Conservation (phyloP, 2,797 vertebrate genomes). For the Fringilla coelebs region DNA sequence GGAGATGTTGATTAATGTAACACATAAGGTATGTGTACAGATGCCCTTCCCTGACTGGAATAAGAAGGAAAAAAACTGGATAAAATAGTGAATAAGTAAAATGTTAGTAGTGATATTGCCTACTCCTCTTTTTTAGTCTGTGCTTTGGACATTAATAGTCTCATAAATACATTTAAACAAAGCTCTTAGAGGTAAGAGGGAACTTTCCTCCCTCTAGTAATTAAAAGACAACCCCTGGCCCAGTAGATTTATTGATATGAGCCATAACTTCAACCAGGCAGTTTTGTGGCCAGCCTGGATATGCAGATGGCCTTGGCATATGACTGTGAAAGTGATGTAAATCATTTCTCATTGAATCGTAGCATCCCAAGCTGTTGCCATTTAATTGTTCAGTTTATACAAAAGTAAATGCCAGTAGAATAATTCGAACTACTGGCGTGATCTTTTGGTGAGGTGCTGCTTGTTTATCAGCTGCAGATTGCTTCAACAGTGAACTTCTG, state of each 20-base stretch:
- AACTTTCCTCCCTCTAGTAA: background rate
- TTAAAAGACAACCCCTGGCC: background rate
- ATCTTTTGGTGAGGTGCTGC: background rate
- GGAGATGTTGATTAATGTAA: background rate
- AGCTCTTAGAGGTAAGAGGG: background rate
- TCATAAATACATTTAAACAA: background rate
- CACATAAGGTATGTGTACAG: background rate
- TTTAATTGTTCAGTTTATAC: constrained; percentile 43
- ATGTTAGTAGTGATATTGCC: background rate
- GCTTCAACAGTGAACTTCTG: background rate
- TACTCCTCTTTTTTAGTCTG: background rate
- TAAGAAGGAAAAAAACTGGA: background rate
- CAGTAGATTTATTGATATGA: background rate
- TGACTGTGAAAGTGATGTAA: constrained; percentile 31
- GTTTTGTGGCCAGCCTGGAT: constrained; percentile 24
- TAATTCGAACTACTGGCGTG: background rate
- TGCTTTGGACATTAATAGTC: background rate
- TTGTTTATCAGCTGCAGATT: background rate
- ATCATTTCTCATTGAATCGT: constrained; percentile 31
- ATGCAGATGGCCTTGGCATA: constrained; percentile 53
- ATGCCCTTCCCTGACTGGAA: background rate
- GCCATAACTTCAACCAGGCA: background rate
- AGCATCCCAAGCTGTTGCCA: constrained; percentile 48
- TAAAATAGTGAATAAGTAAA: background rate
- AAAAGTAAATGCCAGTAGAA: constrained; percentile 4